These are phyloP conservation scores for Apis laboriosa DNA, from an alignment of 1,140 invertebrate genomes.

Conservation along the genomic window DNA sequence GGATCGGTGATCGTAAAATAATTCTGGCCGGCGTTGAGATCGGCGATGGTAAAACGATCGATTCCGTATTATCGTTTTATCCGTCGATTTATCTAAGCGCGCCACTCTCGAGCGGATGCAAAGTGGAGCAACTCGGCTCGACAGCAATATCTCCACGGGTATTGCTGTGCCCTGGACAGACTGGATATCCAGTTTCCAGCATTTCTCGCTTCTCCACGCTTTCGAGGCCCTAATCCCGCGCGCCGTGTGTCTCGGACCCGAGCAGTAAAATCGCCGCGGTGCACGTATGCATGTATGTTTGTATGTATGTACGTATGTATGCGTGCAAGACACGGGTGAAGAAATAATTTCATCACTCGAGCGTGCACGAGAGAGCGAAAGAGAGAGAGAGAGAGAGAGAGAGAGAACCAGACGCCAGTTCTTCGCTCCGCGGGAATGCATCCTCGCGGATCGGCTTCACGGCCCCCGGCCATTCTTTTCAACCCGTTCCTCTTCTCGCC, in stretches of 20 bases:
- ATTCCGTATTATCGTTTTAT: slow-evolving; percentile 62
- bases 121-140: slow-evolving; percentile 56
- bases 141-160: slow-evolving; percentile 61
- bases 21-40: slow-evolving; percentile 16
- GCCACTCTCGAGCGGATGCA: slow-evolving; percentile 48
- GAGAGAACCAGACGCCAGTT: slow-evolving; percentile 28
- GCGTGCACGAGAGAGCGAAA: background rate
- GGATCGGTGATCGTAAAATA: slow-evolving; percentile 38
- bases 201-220: slow-evolving; percentile 66
- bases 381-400: background rate
- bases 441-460: slow-evolving; percentile 23
- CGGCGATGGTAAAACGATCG: slow-evolving; percentile 51
- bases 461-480: slow-evolving; percentile 8
- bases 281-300: background rate
- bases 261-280: slow-evolving; percentile 48
- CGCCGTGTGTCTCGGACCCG: slow-evolving; percentile 1
- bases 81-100: slow-evolving; percentile 60
- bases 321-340: slow-evolving; percentile 15
- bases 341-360: slow-evolving; percentile 53
- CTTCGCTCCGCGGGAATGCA: slow-evolving; percentile 11
- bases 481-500: background rate
- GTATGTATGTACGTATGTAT: background rate
- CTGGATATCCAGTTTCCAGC: slow-evolving; percentile 69
- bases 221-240: slow-evolving; percentile 63
- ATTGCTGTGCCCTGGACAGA: slow-evolving; percentile 63